phyloP scores from a whole-genome alignment of 2,888 invertebrate genomes.

The Pyrrhia umbra region DNA sequence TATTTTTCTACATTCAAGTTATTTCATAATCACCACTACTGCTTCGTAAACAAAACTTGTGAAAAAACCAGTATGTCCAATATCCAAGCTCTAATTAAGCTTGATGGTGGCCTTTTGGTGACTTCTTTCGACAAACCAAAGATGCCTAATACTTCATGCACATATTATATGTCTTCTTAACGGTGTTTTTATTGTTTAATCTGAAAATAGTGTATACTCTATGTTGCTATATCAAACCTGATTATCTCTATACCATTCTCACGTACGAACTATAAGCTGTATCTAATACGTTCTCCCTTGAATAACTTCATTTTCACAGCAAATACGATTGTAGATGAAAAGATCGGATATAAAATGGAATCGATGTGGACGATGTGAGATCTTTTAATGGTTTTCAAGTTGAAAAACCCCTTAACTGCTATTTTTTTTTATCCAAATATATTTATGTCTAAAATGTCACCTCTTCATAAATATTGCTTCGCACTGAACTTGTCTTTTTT shows the following conservation, averaged over 20 bases:
- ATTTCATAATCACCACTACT: no score
- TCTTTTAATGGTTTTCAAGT: constrained; percentile 17
- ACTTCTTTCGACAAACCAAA: background rate
- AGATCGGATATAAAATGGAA: constrained; percentile 30
- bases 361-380: background rate
- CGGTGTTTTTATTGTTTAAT: no score
- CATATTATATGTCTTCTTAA: no score
- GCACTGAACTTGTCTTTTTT: background rate
- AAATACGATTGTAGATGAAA: constrained; percentile 39
- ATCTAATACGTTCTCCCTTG: constrained; percentile 26
- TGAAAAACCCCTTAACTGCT: constrained; percentile 25
- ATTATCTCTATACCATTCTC: constrained; percentile 12
- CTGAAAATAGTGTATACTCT: background rate
- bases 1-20: no score
- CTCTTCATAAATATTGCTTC: background rate
- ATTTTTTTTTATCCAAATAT: constrained; percentile 18
- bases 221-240: background rate
- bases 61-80: no score
- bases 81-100: no score
- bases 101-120: background rate
- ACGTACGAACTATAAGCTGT: constrained; percentile 40
- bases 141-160: no score
- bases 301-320: constrained; percentile 30
- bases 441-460: background rate
- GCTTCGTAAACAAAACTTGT: no score